Evolutionary conservation across 2,888 invertebrate genomes (phyloP), one percentile per base, ranked within the genome.

Genomic region (Carcina quercana): DNA sequence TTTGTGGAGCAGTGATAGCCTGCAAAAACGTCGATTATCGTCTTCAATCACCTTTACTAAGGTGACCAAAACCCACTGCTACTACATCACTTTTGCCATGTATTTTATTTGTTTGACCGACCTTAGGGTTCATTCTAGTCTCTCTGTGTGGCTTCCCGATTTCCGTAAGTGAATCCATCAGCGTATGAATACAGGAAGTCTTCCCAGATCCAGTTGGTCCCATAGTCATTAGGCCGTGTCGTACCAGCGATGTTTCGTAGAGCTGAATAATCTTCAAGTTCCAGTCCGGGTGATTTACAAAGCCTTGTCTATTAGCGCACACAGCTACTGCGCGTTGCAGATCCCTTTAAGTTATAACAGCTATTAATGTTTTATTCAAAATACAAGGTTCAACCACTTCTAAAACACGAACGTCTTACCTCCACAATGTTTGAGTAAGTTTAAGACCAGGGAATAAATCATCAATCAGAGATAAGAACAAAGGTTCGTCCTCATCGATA

Each of bases 1-100:
- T 96, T 86, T 96, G 95, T 0, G 95, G 91, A 0, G 95, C 95
- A 13, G 95, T 95, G 42, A 96, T 95, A 2, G 95, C 94, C 88
- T 91, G 32, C 31, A 13, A 14, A 34, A 8, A 15, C n/a, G n/a
- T n/a, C n/a, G n/a, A n/a, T n/a, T n/a, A n/a, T n/a, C n/a, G n/a
- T n/a, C n/a, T n/a, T n/a, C n/a, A n/a, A n/a, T n/a, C n/a, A n/a
- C n/a, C n/a, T n/a, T n/a, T n/a, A n/a, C n/a, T n/a, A n/a, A n/a
- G n/a, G n/a, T n/a, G n/a, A n/a, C n/a, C n/a, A n/a, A n/a, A n/a
- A n/a, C n/a, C n/a, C n/a, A n/a, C n/a, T n/a, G n/a, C n/a, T n/a
- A n/a, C n/a, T n/a, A n/a, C n/a, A n/a, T n/a, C n/a, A n/a, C n/a
- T n/a, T n/a, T n/a, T n/a, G n/a, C n/a, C n/a, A n/a, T n/a, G n/a